These are phyloP conservation scores for Cerceris ruficornis DNA, from an alignment of 2,888 invertebrate genomes.

Conservation along the genomic window DNA sequence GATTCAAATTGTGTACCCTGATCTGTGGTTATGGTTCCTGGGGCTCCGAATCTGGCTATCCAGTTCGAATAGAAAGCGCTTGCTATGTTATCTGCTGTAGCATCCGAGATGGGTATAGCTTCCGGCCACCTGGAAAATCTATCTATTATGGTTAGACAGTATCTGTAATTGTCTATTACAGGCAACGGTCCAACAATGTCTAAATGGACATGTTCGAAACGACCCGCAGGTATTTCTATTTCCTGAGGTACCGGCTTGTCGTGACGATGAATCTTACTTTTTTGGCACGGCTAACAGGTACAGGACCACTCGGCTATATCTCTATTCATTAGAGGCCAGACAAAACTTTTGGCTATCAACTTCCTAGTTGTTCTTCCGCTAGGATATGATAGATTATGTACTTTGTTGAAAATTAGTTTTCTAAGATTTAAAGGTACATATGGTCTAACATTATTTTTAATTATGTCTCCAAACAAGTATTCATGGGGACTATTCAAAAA, in stretches of 20 bases:
- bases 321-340: slow-evolving; percentile 26
- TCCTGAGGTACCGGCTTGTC: too few relatives aligned
- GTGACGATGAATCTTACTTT: slow-evolving; percentile 27
- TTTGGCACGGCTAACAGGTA: slow-evolving; percentile 9
- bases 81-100: background rate
- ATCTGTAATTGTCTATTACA: background rate
- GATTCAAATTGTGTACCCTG: too few relatives aligned
- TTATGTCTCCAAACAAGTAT: slow-evolving; percentile 13
- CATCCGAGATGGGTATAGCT: background rate
- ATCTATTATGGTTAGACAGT: slow-evolving; percentile 5
- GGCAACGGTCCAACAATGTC: slow-evolving; percentile 12
- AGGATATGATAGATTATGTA: slow-evolving; percentile 21
- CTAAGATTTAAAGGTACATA: slow-evolving; percentile 4
- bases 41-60: background rate
- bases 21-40: too few relatives aligned
- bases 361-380: slow-evolving; percentile 15
- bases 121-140: too few relatives aligned
- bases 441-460: slow-evolving; percentile 1
- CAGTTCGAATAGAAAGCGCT: background rate
- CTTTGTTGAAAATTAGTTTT: background rate
- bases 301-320: too few relatives aligned
- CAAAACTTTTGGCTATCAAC: slow-evolving; percentile 15
- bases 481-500: slow-evolving; percentile 8
- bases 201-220: slow-evolving; percentile 24
- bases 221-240: background rate